Evolutionary conservation across 1,140 invertebrate genomes (phyloP), one percentile per base, ranked within the genome.

Genomic region (Sarcophaga peregrina): DNA sequence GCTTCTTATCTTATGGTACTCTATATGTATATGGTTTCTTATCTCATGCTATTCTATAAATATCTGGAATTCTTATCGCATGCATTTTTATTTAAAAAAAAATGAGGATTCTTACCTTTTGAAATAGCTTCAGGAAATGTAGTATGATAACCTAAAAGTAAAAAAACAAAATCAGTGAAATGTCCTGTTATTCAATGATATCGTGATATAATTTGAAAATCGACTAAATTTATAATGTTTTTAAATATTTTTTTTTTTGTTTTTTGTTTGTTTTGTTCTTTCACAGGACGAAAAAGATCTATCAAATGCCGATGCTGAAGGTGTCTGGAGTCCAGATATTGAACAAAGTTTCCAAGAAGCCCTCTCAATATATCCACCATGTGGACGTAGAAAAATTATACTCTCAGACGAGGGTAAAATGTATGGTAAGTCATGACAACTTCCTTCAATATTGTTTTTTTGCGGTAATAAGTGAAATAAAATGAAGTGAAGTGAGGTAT

Each of bases 261-360:
- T 47, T 75, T 62, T 80, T 85, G 54, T 82, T 82, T 80, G 5
- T 84, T 84, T 68, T 82, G 83, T 68, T 72, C 81, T 45, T 82
- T 73, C 50, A 0, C 92, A 96, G 95, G 96, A 97, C 91, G 95
- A 96, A 92, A 96, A 96, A 91, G 96, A 96, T 91, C 92, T 97
- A 90, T 95, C 96, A 87, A 96, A 96, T 85, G 96, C 96, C 85
- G 98, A 99, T 92, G 98, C 98, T 80, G 99, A 99, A 92, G 98
- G 99, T 85, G 98, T 99, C 20, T 99, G 99, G 99, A 98, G 97
- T 91, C 97, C 98, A 80, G 98, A 99, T 92, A 99, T 99, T 91
- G 99, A 99, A 92, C 98, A 99, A 92, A 98, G 97, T 92, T 99
- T 99, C 92, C 98, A 99, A 91, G 98, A 99, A 93, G 99, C 99